Percentiles rank a stretch among this genome's conserved stretches.
Evolutionary conservation across 2,797 vertebrate species (phyloP).

Genomic region (Thalassophryne amazonica): DNA sequence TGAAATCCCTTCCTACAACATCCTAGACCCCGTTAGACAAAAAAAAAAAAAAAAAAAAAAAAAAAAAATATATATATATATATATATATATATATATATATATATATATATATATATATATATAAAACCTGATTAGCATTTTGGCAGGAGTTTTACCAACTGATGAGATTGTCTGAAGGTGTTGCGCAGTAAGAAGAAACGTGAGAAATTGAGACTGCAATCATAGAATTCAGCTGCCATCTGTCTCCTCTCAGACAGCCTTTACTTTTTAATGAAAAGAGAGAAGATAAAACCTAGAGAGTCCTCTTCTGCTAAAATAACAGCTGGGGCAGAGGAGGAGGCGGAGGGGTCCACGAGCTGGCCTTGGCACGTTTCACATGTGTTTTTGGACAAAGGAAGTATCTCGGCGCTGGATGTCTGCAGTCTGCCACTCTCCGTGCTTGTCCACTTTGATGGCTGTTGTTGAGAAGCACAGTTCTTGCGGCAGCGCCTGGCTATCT

Average conservation of each 20-base stretch:
- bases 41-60: too few relatives aligned
- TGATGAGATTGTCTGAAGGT: conserved; percentile 43
- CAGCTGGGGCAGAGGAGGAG: not conserved
- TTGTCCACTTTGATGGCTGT: conserved; percentile 9
- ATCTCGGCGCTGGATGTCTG: not conserved
- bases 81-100: too few relatives aligned
- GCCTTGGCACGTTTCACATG: conserved; percentile 14
- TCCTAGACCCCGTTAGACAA: conserved; percentile 40
- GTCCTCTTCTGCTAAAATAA: conserved; percentile 31
- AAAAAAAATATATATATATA: too few relatives aligned
- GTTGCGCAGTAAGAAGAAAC: conserved; percentile 5
- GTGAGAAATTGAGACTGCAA: not conserved
- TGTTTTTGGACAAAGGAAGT: conserved; percentile 9
- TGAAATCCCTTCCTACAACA: conserved; percentile 27
- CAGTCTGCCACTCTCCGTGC: not conserved
- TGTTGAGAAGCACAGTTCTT: conserved; percentile 12
- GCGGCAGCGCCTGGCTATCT: conserved; percentile 2
- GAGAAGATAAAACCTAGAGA: conserved; percentile 16
- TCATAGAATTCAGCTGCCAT: conserved; percentile 32
- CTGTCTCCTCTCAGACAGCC: conserved; percentile 33
- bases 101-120: too few relatives aligned
- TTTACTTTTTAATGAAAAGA: conserved; percentile 54
- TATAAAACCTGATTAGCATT: conserved; percentile 73
- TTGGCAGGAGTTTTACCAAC: conserved; percentile 46
- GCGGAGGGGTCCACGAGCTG: conserved; percentile 3